phyloP scores from a whole-genome alignment of 2,797 vertebrate species.

The Sciurus vulgaris region DNA sequence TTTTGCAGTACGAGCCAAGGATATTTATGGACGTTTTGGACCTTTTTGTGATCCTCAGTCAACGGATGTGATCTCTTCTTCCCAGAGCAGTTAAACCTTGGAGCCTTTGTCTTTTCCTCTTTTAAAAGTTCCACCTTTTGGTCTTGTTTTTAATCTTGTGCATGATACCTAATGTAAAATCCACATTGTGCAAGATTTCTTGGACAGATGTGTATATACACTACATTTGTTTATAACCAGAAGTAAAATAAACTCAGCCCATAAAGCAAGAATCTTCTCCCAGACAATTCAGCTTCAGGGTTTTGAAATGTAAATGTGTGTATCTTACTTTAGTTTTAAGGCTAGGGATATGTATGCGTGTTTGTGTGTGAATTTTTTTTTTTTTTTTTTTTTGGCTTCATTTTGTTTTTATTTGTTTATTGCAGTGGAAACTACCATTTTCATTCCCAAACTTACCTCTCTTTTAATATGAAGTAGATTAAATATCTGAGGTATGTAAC shows the following conservation, averaged over 20 bases:
- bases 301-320: slow-evolving; percentile 80
- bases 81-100: slow-evolving; percentile 89
- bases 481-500: slow-evolving; percentile 68
- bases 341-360: slow-evolving; percentile 52
- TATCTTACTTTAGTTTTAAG: slow-evolving; percentile 79
- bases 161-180: slow-evolving; percentile 89
- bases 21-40: slow-evolving; percentile 97
- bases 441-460: slow-evolving; percentile 70
- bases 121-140: slow-evolving; percentile 79
- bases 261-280: slow-evolving; percentile 85
- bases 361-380: background rate
- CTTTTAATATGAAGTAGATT: slow-evolving; percentile 53
- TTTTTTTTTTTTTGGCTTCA: slow-evolving; percentile 42
- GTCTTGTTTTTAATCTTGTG: slow-evolving; percentile 87
- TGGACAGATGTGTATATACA: slow-evolving; percentile 86
- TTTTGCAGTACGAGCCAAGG: slow-evolving; percentile 98
- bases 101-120: slow-evolving; percentile 83
- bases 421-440: slow-evolving; percentile 72
- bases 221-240: slow-evolving; percentile 88
- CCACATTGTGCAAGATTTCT: slow-evolving; percentile 87
- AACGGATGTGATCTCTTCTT: slow-evolving; percentile 95
- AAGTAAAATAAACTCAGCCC: slow-evolving; percentile 87
- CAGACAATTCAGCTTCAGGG: slow-evolving; percentile 83
- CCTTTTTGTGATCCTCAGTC: slow-evolving; percentile 99
- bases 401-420: slow-evolving; percentile 57